These are phyloP conservation scores for Diarsia brunnea DNA, from an alignment of 2,888 invertebrate species.

Conservation along the genomic window DNA sequence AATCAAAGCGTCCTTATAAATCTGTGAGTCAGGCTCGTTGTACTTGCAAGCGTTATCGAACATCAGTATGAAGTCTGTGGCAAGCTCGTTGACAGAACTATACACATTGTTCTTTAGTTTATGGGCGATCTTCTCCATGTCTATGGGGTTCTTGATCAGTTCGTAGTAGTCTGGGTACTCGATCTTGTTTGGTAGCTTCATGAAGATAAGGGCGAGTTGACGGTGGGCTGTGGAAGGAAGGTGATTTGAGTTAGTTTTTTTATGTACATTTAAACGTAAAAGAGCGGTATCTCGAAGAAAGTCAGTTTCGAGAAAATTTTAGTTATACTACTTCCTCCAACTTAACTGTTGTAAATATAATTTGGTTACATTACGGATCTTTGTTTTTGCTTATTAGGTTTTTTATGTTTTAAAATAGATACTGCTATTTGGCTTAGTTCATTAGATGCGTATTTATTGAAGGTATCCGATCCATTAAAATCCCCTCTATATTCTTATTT, in stretches of 20 bases:
- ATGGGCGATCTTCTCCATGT: conserved; percentile 98
- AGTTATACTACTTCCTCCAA: no score
- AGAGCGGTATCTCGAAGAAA: no score
- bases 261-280: no score
- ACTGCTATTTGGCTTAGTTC: no score
- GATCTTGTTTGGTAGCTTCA: conserved; percentile 97
- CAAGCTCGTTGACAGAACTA: conserved; percentile 95
- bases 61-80: conserved; percentile 97
- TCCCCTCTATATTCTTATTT: no score
- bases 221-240: conserved; percentile 92
- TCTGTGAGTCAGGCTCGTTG: conserved; percentile 99
- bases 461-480: no score
- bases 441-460: no score
- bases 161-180: conserved; percentile 99
- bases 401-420: no score
- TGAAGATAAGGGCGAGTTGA: conserved; percentile 98
- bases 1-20: conserved; percentile 98
- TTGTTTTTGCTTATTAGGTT: no score
- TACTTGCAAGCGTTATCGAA: conserved; percentile 99
- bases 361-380: no score
- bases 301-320: no score
- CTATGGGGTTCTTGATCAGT: conserved; percentile 98
- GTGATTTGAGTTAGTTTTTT: neutral
- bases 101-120: conserved; percentile 95
- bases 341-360: no score